Conservation (phyloP, 64 coral and sea anemone genomes). For the Montipora capricornis region DNA sequence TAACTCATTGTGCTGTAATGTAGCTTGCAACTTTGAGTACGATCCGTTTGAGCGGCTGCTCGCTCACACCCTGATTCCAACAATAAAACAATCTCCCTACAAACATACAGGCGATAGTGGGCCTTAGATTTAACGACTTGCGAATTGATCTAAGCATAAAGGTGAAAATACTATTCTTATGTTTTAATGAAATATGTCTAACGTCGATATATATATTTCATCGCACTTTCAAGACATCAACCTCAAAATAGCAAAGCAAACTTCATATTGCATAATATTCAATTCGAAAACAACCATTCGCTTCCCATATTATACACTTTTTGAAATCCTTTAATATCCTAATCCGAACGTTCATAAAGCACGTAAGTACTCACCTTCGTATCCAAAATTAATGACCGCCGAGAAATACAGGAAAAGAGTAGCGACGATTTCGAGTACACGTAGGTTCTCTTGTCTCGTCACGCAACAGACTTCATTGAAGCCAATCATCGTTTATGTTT, state of each 20-base stretch:
- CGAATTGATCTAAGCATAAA: background rate
- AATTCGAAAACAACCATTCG: background rate
- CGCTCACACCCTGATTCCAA: no score
- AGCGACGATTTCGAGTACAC: no score
- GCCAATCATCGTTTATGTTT: no score
- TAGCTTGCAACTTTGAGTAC: background rate
- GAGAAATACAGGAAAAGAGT: background rate
- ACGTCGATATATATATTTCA: background rate
- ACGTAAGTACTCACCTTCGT: background rate
- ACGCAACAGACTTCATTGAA: no score
- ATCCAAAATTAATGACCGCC: background rate
- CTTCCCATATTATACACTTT: background rate
- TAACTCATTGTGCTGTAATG: slow-evolving; percentile 47
- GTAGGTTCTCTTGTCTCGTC: no score
- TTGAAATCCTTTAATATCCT: background rate
- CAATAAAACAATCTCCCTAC: background rate
- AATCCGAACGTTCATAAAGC: background rate
- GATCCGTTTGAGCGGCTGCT: no score
- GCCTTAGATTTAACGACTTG: background rate
- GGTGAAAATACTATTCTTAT: background rate
- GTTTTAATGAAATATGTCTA: background rate
- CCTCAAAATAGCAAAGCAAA: background rate
- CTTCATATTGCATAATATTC: background rate
- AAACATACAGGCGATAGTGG: background rate
- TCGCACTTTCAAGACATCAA: background rate